Percentiles rank a stretch among this genome's conserved stretches.
Conservation (phyloP, 2,113 vertebrate genomes). For the Helogale parvula region DNA sequence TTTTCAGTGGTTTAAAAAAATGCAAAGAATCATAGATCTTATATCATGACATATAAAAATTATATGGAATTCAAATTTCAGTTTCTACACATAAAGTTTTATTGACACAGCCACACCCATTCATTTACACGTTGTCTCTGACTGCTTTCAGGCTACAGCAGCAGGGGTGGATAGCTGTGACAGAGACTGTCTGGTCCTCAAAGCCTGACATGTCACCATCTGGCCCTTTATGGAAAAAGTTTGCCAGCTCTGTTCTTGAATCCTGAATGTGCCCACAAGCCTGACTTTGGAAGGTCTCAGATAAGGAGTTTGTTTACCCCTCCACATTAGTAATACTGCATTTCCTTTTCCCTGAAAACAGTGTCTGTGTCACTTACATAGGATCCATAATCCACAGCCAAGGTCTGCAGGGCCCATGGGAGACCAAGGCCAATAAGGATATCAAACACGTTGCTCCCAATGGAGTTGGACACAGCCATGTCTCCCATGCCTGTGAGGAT, state of each 20-base stretch:
- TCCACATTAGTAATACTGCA: neutral
- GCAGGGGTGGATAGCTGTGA: neutral
- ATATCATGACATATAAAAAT: neutral
- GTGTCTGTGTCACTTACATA: conserved; percentile 87
- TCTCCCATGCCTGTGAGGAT: conserved; percentile 93
- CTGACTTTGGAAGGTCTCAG: neutral
- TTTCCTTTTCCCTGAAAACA: neutral
- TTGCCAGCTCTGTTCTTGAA: neutral
- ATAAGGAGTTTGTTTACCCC: neutral
- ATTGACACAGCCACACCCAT: neutral
- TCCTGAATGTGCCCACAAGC: neutral
- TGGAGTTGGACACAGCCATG: conserved; percentile 98
- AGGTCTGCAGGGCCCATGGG: conserved; percentile 95
- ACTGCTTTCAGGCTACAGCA: neutral
- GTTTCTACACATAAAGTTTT: neutral
- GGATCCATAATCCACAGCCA: conserved; percentile 95
- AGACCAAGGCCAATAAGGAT: conserved; percentile 96
- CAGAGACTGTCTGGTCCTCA: neutral
- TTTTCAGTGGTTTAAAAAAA: neutral
- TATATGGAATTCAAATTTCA: neutral
- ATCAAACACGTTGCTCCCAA: conserved; percentile 98
- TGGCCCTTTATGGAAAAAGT: neutral
- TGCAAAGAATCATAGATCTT: neutral
- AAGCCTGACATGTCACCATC: neutral
- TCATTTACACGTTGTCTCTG: neutral